These are phyloP conservation scores for Aphidius gifuensis DNA, from an alignment of 1,140 invertebrate genomes.

Conservation along the genomic window DNA sequence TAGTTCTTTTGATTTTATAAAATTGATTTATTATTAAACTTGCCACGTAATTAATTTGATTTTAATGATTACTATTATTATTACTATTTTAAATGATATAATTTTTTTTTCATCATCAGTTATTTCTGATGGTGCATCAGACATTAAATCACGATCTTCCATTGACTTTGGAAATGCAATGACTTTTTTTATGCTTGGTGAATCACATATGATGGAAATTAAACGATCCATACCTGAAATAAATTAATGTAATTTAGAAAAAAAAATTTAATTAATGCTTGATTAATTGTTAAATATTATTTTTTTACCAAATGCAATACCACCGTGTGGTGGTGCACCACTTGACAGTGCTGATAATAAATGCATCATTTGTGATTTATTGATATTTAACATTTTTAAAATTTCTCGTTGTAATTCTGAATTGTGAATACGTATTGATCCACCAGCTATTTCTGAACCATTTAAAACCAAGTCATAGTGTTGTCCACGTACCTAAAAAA, in stretches of 20 bases:
- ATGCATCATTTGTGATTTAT: constrained; percentile 69
- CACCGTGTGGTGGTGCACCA: constrained; percentile 97
- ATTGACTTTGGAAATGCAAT: constrained; percentile 97
- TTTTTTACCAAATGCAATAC: constrained; percentile 82
- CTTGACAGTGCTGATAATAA: constrained; percentile 82
- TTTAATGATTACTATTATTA: constrained; percentile 59
- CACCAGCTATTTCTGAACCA: constrained; percentile 94
- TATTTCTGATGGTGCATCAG: constrained; percentile 76
- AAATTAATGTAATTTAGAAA: constrained; percentile 37
- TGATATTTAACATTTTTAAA: constrained; percentile 76
- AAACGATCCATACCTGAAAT: constrained; percentile 80
- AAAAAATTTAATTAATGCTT: constrained; percentile 6
- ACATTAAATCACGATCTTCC: constrained; percentile 84
- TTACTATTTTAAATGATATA: constrained; percentile 63
- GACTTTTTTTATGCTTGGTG: constrained; percentile 85
- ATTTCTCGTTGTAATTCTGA: constrained; percentile 74
- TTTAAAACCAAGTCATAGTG: constrained; percentile 97
- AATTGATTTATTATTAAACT: constrained; percentile 66
- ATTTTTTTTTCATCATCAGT: constrained; percentile 64
- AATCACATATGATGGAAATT: constrained; percentile 72
- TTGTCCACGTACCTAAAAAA: constrained; percentile 68
- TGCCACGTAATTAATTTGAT: constrained; percentile 95
- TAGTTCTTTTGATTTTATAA: constrained; percentile 29
- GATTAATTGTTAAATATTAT: constrained; percentile 15
- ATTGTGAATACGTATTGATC: constrained; percentile 93